Evolutionary conservation across 2,888 invertebrate genomes (phyloP), one percentile per base, ranked within the genome.

Genomic region (Vannuccia rotundouncinata): DNA sequence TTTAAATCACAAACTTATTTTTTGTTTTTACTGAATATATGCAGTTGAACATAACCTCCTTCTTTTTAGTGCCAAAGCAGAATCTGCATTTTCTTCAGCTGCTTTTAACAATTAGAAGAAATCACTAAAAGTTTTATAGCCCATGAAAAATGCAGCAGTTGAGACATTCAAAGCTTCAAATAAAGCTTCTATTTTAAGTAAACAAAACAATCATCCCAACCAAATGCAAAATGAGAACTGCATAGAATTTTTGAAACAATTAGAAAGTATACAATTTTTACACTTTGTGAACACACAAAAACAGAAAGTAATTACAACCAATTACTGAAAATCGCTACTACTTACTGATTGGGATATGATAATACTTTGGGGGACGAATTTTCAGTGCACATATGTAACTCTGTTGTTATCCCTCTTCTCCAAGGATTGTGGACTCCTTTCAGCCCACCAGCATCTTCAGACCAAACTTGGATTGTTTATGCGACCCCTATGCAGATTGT

Each of bases 31-130:
- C 66, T 66, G 66, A 22, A 66, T 22, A 66, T 22, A 66, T 22
- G 66, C 66, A 66, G 66, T 66, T 66, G 66, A 66, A 66, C 66
- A 66, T 66, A 66, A 66, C 66, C 66, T 66, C 66, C 66, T 27
- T 66, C 45, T 66, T 66, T 66, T 66, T 66, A 66, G 66, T 66
- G 25, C 66, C 66, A 66, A 66, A 66, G 66, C 17, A 66, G 66
- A 66, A 66, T 66, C 66, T 66, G 10, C 25, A 22, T 66, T 66
- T 66, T 66, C 66, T 66, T 66, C 22, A 66, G 66, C 66, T 66
- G 66, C 22, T 22, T 66, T 66, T 27, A 66, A 66, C 66, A 66
- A 66, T 66, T 66, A 27, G 66, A 66, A 66, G 25, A 66, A 66
- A 66, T 66, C 66, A 66, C 66, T 66, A 66, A 66, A 66, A 66